These are phyloP conservation scores for Felis chaus DNA, from an alignment of 2,113 vertebrate genomes.

Conservation along the genomic window DNA sequence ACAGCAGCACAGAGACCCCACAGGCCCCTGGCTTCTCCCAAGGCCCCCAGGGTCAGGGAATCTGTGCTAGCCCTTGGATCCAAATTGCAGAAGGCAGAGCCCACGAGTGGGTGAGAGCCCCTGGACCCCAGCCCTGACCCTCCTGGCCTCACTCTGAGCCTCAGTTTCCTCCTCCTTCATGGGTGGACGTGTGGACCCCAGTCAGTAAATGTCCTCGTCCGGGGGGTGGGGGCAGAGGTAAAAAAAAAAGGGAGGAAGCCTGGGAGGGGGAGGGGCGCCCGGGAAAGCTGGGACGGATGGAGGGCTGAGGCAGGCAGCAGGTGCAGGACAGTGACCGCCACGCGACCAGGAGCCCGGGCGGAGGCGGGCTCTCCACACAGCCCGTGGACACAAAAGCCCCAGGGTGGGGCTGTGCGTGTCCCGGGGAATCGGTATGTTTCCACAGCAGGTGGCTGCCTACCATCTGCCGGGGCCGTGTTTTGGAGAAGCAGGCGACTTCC, in stretches of 20 bases:
- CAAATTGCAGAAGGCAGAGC: too few relatives aligned
- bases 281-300: fast-evolving
- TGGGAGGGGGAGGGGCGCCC: fast-evolving
- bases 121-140: background rate
- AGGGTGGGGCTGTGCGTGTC: background rate
- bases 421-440: conserved; percentile 50
- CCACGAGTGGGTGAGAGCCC: fast-evolving
- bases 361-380: background rate
- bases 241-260: background rate
- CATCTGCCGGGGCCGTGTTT: conserved; percentile 61
- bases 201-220: fast-evolving
- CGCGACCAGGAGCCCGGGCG: background rate
- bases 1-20: background rate
- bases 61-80: background rate
- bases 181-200: fast-evolving
- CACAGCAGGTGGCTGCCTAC: conserved; percentile 77
- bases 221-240: background rate
- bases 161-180: background rate
- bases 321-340: fast-evolving
- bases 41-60: background rate
- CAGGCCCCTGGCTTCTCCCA: background rate
- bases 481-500: conserved; percentile 75
- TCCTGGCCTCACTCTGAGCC: fast-evolving
- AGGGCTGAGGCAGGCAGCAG: fast-evolving
- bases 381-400: background rate